Base-by-base conservation (phyloP, 1,140 invertebrate species). In the Ptiloglossa arizonensis region DNA sequence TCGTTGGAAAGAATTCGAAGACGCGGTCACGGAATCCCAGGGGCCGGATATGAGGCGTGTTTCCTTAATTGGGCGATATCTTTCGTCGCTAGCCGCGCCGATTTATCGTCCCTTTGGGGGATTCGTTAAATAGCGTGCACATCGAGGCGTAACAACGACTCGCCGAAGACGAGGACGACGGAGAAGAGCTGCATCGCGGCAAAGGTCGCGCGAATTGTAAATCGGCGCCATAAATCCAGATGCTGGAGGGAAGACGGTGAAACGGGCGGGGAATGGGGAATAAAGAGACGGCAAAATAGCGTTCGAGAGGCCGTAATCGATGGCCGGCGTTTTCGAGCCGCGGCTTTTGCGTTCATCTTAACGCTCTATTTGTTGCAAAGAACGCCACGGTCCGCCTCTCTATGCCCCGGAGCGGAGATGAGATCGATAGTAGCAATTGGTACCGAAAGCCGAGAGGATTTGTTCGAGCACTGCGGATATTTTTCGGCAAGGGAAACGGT, bases 331-430 rank as follows among this genome's bases (percentile, higher is more conserved):
- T 86, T 83, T 74, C 41, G 50, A 44, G 50, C 35, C 44, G 22
- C 66, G 54, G 69, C 62, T 67, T 73, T 64, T 80, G 62, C 74
- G 68, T 86, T 82, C 70, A 77, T 74, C 80, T 86, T 82, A 86
- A 83, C 79, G 82, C 73, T 85, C 80, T 78, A 86, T 87, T 86
- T 86, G 80, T 81, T 79, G 70, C 85, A 38, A 29, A 46, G 41
- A 44, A 57, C 54, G 54, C 54, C n/a, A 22, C 24, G 54, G 4
- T 15, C 54, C 29, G 56, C 5, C 29, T 19, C 57, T 38, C 32
- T 22, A 13, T 22, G 19, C 17, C 6, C 2, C 17, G 46, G n/a
- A 19, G n/a, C 17, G 6, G 46, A n/a, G 8, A 38, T 22, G 57
- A 60, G 32, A 35, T 60, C 57, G 19, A 32, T 3, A 22, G 35